Evolutionary conservation across 2,888 invertebrate genomes (phyloP), one percentile per base, ranked within the genome.

Genomic region (Aphidoletes aphidimyza): DNA sequence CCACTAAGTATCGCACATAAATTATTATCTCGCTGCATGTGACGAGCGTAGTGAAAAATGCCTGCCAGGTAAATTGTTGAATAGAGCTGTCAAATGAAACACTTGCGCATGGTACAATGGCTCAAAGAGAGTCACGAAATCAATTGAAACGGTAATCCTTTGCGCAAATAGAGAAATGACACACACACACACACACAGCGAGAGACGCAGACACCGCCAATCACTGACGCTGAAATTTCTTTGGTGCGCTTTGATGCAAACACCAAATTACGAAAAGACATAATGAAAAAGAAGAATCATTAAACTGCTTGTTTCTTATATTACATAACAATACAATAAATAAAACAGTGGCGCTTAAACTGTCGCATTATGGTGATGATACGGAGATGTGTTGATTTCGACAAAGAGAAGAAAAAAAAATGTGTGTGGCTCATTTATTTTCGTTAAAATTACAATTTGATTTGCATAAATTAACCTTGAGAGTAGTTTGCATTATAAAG

Each of bases 401-500:
- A 34, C 1, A 34, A 69, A 14, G 22, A 26, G 59, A 59, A 49
- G 54, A 54, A 26, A 54, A 54, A 54, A 54, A 54, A 22, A 47
- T 19, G 26, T 47, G 26, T 26, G 17, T 78, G 78, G 19, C 5
- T 36, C 37, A 81, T 81, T 54, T 54, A 54, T 54, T 54, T 22
- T 54, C 9, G 22, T 54, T 2, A 81, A 1, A 81, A 22, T 81
- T 37, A 6, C 36, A 81, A 37, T 81, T 81, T 37, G 22, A 81
- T 81, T 81, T 81, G 37, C 81, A 81, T 81, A 81, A 8, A 81
- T 81, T 81, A 81, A 81, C 81, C 81, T 81, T 81, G 81, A 6
- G 81, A 81, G 6, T 17, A 11, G 81, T n/a, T 81, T 81, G 69
- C 81, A 37, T 37, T 81, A 8, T 37, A 69, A 30, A 26, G 37